Conservation (phyloP, 2,888 invertebrate species). For the Leptinotarsa tumamoca region DNA sequence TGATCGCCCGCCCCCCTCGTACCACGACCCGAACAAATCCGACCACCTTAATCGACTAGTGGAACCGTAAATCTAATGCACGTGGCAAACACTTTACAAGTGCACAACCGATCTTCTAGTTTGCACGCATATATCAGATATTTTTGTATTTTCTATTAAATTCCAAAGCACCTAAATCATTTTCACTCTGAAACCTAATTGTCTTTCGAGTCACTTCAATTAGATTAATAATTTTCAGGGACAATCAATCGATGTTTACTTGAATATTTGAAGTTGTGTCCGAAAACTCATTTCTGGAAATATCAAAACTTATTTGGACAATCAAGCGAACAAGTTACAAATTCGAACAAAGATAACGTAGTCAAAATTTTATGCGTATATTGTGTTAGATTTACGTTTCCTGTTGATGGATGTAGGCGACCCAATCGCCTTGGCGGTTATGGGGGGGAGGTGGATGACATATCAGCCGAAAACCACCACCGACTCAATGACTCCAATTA, state of each 20-base stretch:
- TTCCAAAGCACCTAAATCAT: no score
- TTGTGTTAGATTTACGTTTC: constrained; percentile 33
- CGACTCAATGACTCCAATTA: constrained; percentile 52
- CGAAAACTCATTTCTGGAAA: no score
- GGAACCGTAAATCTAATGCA: constrained; percentile 15
- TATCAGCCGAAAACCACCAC: constrained; percentile 61
- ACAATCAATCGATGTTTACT: no score
- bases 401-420: background rate
- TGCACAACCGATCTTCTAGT: no score
- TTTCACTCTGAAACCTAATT: no score
- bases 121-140: no score
- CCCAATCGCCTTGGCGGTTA: constrained; percentile 6
- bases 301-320: background rate
- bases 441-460: constrained; percentile 58
- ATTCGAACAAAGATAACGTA: no score
- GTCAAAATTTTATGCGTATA: background rate
- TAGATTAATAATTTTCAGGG: no score
- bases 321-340: background rate
- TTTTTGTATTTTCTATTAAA: no score
- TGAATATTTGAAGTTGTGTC: no score
- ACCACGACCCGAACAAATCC: constrained; percentile 41
- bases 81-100: background rate
- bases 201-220: no score
- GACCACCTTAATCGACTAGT: background rate
- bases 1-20: constrained; percentile 56